Percentiles rank a stretch among this genome's conserved stretches.
These are phyloP conservation scores for Campylorhamphus procurvoides DNA, from an alignment of 2,113 vertebrate species.

Conservation along the genomic window DNA sequence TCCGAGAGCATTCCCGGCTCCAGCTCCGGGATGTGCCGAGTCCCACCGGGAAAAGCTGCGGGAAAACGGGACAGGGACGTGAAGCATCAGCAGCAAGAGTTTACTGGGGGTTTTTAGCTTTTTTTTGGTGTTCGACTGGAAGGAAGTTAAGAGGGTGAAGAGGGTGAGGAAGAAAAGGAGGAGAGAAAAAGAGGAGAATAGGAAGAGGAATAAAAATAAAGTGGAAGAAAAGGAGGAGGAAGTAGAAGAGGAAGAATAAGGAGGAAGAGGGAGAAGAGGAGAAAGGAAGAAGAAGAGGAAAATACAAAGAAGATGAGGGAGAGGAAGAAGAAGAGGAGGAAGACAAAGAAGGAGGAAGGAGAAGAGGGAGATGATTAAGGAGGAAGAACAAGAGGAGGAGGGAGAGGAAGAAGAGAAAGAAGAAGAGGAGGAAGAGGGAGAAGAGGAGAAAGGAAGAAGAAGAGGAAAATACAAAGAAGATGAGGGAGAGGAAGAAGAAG, in stretches of 20 bases:
- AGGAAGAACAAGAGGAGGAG: neutral
- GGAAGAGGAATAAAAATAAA: neutral
- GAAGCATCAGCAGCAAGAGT: rapidly evolving
- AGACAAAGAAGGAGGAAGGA: neutral
- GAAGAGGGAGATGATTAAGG: neutral
- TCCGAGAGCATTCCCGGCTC: neutral
- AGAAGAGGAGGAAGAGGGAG: neutral
- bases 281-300: too few species aligned
- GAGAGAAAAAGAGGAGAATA: too few species aligned
- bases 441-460: too few species aligned
- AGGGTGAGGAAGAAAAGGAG: neutral
- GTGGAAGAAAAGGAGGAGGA: neutral
- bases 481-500: neutral
- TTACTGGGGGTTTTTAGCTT: too few species aligned
- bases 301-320: too few species aligned
- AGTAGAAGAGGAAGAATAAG: too few species aligned
- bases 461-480: too few species aligned
- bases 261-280: neutral
- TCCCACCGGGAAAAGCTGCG: slow-evolving; percentile 28
- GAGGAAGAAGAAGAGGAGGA: neutral
- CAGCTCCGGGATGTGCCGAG: neutral
- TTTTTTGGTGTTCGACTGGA: rapidly evolving
- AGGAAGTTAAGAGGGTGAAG: neutral
- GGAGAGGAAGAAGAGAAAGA: too few species aligned
- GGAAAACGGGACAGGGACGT: neutral